Base-by-base conservation (phyloP, 1,140 invertebrate genomes). In the Heliconius congener region DNA sequence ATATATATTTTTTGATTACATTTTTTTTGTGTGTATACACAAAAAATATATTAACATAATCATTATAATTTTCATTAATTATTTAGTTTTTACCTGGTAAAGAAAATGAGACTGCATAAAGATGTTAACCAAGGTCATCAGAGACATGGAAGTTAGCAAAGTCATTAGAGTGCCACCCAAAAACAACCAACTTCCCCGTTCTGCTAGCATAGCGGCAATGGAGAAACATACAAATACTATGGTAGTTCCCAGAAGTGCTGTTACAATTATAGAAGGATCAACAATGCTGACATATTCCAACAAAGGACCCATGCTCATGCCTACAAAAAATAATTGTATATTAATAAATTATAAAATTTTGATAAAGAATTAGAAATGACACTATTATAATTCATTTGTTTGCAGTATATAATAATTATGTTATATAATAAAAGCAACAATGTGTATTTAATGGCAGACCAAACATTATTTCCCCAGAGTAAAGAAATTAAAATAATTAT, bases 191-290 rank as follows among this genome's bases (percentile, higher is more conserved):
- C 96, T 96, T 73, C 98, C 98, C 82, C 98, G 96, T 78, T 97
- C 96, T 72, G 97, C 97, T 82, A 98, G 95, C 83, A 99, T 95
- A 6, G 99, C 96, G 60, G 97, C 96, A 83, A 99, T 90, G 23
- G 97, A 97, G 94, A 99, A 99, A 83, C 98, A 98, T 9, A 97
- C 96, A 94, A 99, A 99, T 34, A 99, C 96, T 6, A 99, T 93
- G 57, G 97, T 96, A 1, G 99, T 99, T 77, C 97, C 97, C 78
- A 99, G 90, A 72, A 99, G 95, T 19, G 99, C 98, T 46, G 98
- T 98, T 1, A 98, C 93, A 77, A 99, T 96, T 81, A 99, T 98
- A 70, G 96, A 96, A 2, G 98, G 98, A 90, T 99, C 96, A 71
- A 99, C 95, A 76, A 95, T 89, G 82, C 97, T 96, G 3, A 97